Evolutionary conservation across 2,888 invertebrate species (phyloP), one percentile per base, ranked within the genome.

Genomic region (Ptychoptera albimana): DNA sequence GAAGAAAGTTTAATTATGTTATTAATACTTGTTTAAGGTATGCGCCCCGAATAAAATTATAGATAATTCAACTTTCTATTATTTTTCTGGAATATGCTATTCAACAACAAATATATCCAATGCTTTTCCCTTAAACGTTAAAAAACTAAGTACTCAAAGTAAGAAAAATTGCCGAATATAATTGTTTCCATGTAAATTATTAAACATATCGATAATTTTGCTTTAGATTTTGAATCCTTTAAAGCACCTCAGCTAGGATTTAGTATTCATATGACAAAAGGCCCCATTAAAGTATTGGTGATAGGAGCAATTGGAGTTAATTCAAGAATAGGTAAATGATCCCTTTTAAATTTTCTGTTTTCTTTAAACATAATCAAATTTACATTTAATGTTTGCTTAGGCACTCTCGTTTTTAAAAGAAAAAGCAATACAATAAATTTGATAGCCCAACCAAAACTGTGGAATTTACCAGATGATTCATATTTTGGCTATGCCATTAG

Each of bases 71-170:
- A 13, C 49, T 1, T 61, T 64, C 42, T 62, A 63, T 42, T 54
- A 63, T 9, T 51, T 64, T 52, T 61, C 68, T 48, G 68, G 68
- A 2, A 52, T 64, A 10, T 68, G 68, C 47, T 68, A 66, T 44
- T 62, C 60, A 60, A 54, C 64, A 2, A 47, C 56, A 2, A 53
- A 66, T 43, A 66, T 68, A 0, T 37, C 57, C 5, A 48, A 51
- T 5, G 53, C 58, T 34, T 54, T 53, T 29, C 63, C 64, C 8
- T 46, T 48, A 34, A 54, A 56, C 40, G 52, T 61, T 0, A 54
- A 53, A 2, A 54, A 57, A 39, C 23, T 23, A 5, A 23, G 23
- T 23, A 23, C 23, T 23, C 23, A 23, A 23, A 7, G 23, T 23
- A 23, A 23, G 7, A 5, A 23, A 23, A 5, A 23, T 23, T 23